Evolutionary conservation across 2,888 invertebrate genomes (phyloP).

Genomic region (Parasteatoda lunata): DNA sequence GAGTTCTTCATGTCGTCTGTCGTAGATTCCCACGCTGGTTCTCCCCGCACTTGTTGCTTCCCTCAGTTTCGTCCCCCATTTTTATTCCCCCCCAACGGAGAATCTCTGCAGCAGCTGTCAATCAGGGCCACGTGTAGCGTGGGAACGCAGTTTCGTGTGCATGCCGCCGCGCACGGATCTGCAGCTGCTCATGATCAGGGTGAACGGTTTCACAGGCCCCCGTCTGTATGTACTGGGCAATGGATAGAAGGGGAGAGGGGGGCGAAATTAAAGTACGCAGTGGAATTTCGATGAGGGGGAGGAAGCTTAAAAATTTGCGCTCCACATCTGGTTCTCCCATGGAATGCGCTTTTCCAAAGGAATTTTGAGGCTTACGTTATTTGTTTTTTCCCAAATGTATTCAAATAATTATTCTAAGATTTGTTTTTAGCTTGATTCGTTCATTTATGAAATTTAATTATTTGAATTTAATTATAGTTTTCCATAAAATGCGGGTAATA

Average conservation of each 20-base stretch:
- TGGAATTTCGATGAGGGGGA: constrained; percentile 24
- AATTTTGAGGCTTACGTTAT: background rate
- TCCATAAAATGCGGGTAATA: too few relatives aligned
- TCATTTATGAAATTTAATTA: background rate
- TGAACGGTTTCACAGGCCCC: constrained; percentile 46
- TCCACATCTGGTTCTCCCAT: constrained; percentile 33
- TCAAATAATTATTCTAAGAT: background rate
- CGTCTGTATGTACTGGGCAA: background rate
- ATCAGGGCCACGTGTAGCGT: constrained; percentile 67
- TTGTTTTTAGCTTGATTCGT: background rate
- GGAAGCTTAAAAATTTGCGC: constrained; percentile 5
- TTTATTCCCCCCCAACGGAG: background rate
- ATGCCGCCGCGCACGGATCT: constrained; percentile 24
- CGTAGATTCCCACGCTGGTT: constrained; percentile 61
- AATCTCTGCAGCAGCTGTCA: constrained; percentile 56
- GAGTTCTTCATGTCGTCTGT: constrained; percentile 61
- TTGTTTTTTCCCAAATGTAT: background rate
- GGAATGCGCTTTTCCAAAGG: constrained; percentile 25
- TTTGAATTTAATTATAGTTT: too few relatives aligned
- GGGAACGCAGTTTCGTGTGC: constrained; percentile 49
- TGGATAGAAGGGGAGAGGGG: constrained; percentile 10
- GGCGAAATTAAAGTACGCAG: constrained; percentile 28
- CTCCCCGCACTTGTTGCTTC: constrained; percentile 55
- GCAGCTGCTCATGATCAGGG: constrained; percentile 62
- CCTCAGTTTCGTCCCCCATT: background rate